Conservation (phyloP, 2,113 vertebrate species). For the Marcusenius ussheri region DNA sequence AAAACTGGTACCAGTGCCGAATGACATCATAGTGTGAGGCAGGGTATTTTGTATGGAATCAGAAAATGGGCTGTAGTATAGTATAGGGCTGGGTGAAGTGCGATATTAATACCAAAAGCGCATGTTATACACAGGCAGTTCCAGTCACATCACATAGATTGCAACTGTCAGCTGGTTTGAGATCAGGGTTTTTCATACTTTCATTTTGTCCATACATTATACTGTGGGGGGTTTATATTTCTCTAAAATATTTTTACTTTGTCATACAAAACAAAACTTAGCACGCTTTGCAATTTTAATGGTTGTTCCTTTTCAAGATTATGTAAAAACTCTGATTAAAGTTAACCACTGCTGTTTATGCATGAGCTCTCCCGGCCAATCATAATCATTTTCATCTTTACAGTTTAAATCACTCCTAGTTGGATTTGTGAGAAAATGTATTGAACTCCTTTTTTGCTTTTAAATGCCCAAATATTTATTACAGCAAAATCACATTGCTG, state of each 20-base stretch:
- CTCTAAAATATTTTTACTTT: neutral
- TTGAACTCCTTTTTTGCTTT: too few species aligned
- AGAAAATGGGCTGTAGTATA: neutral
- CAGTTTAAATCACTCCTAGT: too few species aligned
- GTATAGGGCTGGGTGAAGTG: neutral
- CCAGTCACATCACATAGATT: neutral
- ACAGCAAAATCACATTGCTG: too few species aligned
- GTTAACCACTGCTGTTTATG: neutral
- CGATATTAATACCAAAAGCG: neutral
- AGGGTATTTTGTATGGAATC: neutral
- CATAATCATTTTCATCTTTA: too few species aligned
- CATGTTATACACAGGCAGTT: neutral
- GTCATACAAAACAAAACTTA: neutral
- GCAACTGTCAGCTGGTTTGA: neutral
- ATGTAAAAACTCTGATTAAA: neutral
- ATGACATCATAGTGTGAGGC: neutral
- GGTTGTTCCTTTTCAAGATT: too few species aligned
- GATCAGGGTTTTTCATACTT: neutral
- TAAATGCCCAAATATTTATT: too few species aligned
- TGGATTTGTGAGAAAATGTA: too few species aligned
- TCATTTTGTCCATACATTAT: neutral
- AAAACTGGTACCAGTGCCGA: neutral
- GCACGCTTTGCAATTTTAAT: neutral
- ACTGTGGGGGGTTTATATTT: neutral
- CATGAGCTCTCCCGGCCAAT: neutral